Evolutionary conservation across 2,797 vertebrate species (phyloP).

Genomic region (Hydrophis major): DNA sequence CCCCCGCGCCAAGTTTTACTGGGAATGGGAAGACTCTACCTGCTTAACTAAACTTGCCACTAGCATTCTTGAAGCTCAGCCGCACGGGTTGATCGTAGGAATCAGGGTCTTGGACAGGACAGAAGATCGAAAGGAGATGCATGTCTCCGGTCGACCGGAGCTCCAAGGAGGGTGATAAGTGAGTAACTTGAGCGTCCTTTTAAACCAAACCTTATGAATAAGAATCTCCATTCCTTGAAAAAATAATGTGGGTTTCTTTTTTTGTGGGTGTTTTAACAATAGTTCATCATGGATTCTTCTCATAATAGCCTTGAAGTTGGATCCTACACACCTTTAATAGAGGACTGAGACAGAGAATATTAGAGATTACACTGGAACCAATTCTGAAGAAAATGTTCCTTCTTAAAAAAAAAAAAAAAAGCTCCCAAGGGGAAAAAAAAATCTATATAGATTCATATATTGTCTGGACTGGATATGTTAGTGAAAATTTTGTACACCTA

Average conservation of each 20-base stretch:
- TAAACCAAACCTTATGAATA: neutral
- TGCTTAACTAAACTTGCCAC: slow-evolving; percentile 68
- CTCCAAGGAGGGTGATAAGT: slow-evolving; percentile 21
- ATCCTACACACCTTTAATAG: neutral
- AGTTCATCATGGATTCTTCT: neutral
- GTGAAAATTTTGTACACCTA: neutral
- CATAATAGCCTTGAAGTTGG: neutral
- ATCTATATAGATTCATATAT: slow-evolving; percentile 1
- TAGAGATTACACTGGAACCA: neutral
- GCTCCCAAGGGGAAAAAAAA: neutral
- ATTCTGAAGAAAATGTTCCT: slow-evolving; percentile 40
- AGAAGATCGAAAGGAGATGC: slow-evolving; percentile 26
- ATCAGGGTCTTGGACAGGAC: slow-evolving; percentile 31
- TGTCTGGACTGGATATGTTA: neutral
- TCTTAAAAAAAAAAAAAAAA: neutral
- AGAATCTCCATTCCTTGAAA: neutral
- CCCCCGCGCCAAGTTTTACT: slow-evolving; percentile 58
- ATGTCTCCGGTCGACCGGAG: neutral
- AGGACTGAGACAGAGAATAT: neutral
- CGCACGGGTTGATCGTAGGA: slow-evolving; percentile 49
- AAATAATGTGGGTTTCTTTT: neutral
- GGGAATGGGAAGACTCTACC: slow-evolving; percentile 37
- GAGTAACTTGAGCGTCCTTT: slow-evolving; percentile 27
- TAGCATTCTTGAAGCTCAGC: slow-evolving; percentile 63
- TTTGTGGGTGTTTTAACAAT: neutral